Evolutionary conservation across 92 coral and sea anemone genomes (phyloP).

Genomic region (Micromussa lordhowensis): DNA sequence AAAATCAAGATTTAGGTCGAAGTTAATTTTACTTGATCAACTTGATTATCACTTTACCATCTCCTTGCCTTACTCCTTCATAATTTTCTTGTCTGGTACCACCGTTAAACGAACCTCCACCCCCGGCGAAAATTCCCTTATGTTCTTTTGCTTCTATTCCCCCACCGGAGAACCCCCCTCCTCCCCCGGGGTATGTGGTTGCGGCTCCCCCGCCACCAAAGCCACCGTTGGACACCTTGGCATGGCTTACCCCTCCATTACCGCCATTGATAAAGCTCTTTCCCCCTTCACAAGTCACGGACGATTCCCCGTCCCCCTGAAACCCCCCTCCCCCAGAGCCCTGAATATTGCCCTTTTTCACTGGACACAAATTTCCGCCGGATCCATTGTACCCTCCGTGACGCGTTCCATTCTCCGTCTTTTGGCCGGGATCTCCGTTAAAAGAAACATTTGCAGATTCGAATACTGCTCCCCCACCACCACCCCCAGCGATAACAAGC

Average conservation of each 20-base stretch:
- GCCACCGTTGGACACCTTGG: slow-evolving; percentile 52
- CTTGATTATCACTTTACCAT: slow-evolving; percentile 69
- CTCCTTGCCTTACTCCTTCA: slow-evolving; percentile 65
- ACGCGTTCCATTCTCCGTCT: slow-evolving; percentile 66
- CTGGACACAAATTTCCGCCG: slow-evolving; percentile 57
- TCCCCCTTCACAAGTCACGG: slow-evolving; percentile 21
- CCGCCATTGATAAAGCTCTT: slow-evolving; percentile 65
- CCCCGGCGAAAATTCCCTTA: slow-evolving; percentile 67
- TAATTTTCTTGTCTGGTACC: slow-evolving; percentile 59
- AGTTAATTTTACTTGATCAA: not conserved
- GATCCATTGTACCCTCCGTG: slow-evolving; percentile 69
- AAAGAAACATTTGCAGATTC: slow-evolving; percentile 16
- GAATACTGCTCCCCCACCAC: slow-evolving; percentile 81
- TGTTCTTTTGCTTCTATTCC: slow-evolving; percentile 63
- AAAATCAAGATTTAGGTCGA: not conserved
- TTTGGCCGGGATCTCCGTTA: slow-evolving; percentile 82
- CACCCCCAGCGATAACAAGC: slow-evolving; percentile 82
- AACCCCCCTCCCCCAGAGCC: slow-evolving; percentile 80
- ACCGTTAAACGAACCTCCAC: slow-evolving; percentile 80
- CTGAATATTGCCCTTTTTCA: not conserved
- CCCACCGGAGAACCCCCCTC: slow-evolving; percentile 91
- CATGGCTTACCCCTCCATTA: slow-evolving; percentile 43
- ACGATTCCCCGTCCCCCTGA: slow-evolving; percentile 50
- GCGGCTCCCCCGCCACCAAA: slow-evolving; percentile 89
- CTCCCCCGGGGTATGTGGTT: slow-evolving; percentile 75